phyloP scores from a whole-genome alignment of 2,888 invertebrate species.

The Torymus texanus region DNA sequence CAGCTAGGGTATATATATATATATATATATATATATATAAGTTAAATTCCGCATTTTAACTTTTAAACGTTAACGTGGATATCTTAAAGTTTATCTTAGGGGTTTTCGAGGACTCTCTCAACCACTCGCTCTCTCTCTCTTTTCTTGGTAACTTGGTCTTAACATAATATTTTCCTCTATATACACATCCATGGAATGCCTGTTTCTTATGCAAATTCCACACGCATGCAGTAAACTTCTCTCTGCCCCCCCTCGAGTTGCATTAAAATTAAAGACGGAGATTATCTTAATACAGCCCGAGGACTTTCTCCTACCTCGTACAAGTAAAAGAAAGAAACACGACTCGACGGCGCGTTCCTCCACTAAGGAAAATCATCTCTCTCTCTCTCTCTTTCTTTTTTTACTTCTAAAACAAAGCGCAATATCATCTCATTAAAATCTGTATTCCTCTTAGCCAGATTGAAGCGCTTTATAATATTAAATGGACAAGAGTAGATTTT shows the following conservation, averaged over 20 bases:
- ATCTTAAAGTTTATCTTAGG: slow-evolving; percentile 37
- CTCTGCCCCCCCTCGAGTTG: slow-evolving; percentile 1
- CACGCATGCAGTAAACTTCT: slow-evolving; percentile 40
- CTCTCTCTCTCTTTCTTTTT: too few species aligned
- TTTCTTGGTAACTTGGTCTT: slow-evolving; percentile 22
- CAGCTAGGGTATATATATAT: too few species aligned
- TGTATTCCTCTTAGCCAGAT: too few species aligned
- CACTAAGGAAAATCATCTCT: background rate
- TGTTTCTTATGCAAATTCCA: slow-evolving; percentile 42
- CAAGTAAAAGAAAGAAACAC: background rate
- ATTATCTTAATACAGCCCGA: slow-evolving; percentile 35
- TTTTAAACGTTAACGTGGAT: slow-evolving; percentile 6
- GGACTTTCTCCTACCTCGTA: background rate
- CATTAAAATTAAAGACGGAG: slow-evolving; percentile 44
- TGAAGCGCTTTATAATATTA: too few species aligned
- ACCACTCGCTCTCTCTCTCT: too few species aligned
- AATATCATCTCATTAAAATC: too few species aligned
- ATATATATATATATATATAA: too few species aligned
- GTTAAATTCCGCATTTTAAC: too few species aligned
- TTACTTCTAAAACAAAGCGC: too few species aligned
- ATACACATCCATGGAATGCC: slow-evolving; percentile 18
- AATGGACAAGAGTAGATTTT: too few species aligned
- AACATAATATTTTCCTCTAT: slow-evolving; percentile 28
- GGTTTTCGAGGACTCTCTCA: slow-evolving; percentile 28
- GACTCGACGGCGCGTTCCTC: background rate